phyloP scores from a whole-genome alignment of 2,888 invertebrate species.

The Plagiodera versicolora region DNA sequence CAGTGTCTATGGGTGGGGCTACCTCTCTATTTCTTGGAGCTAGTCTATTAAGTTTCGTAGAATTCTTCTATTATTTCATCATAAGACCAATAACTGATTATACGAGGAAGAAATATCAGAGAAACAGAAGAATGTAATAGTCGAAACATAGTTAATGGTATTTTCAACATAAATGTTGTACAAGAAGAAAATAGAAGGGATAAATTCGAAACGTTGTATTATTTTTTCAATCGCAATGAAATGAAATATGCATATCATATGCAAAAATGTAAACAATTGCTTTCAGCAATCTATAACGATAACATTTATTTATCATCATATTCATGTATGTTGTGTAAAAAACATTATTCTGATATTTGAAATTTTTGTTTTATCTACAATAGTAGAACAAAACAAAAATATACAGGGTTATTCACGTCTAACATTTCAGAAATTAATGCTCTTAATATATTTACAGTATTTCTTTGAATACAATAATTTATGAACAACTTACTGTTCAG shows the following conservation, averaged over 20 bases:
- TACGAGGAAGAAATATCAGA: not conserved
- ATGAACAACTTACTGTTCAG: no score
- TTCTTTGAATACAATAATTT: no score
- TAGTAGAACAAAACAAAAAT: no score
- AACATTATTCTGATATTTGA: not conserved
- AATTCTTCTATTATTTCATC: constrained; percentile 59
- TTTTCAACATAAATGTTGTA: no score
- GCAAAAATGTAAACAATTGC: not conserved
- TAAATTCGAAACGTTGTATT: no score
- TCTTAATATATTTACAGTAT: no score
- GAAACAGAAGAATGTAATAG: not conserved
- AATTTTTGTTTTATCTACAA: not conserved
- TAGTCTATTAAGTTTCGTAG: constrained; percentile 62
- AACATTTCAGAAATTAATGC: no score
- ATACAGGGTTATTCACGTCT: no score
- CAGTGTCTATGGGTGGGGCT: constrained; percentile 64
- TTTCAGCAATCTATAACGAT: not conserved
- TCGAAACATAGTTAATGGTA: not conserved
- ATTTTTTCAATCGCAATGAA: no score
- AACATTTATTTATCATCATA: not conserved
- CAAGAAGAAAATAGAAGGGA: no score
- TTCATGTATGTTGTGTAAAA: constrained; percentile 1
- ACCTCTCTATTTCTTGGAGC: constrained; percentile 64
- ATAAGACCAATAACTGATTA: constrained; percentile 35
- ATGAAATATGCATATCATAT: not conserved